Conservation (phyloP, 2,797 vertebrate species). For the Euthynnus affinis region DNA sequence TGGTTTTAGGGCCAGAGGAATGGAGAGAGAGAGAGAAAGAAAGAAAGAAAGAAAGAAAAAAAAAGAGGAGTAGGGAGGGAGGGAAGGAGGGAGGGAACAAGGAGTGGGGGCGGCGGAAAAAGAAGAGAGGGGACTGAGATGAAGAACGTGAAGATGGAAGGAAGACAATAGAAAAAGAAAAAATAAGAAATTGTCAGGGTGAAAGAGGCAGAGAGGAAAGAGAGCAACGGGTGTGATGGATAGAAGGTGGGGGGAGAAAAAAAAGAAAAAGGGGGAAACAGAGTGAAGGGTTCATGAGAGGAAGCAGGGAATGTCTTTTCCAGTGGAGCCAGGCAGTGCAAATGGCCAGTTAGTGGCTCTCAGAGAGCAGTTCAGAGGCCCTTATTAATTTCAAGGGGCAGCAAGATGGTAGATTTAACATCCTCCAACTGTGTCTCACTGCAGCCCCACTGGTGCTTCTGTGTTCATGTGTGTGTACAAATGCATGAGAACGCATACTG, state of each 20-base stretch:
- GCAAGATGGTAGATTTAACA: slow-evolving; percentile 81
- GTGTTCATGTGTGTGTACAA: slow-evolving; percentile 26
- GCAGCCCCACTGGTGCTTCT: slow-evolving; percentile 33
- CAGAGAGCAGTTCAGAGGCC: slow-evolving; percentile 80
- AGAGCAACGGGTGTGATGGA: slow-evolving; percentile 69
- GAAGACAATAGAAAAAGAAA: slow-evolving; percentile 72
- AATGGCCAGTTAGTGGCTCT: slow-evolving; percentile 88
- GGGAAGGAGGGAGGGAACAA: slow-evolving; percentile 46
- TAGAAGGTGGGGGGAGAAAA: slow-evolving; percentile 36
- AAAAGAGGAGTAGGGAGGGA: slow-evolving; percentile 20
- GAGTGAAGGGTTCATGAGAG: slow-evolving; percentile 52
- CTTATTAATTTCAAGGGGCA: slow-evolving; percentile 83
- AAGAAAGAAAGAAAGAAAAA: slow-evolving; percentile 43
- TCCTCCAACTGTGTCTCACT: slow-evolving; percentile 56
- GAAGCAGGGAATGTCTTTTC: slow-evolving; percentile 76
- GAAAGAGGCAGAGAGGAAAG: slow-evolving; percentile 54
- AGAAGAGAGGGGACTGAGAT: slow-evolving; percentile 65
- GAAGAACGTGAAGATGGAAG: slow-evolving; percentile 71
- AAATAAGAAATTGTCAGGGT: slow-evolving; percentile 60
- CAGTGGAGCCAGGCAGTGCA: slow-evolving; percentile 89
- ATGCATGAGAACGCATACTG: slow-evolving; percentile 35
- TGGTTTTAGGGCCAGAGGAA: slow-evolving; percentile 95
- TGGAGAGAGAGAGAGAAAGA: slow-evolving; percentile 78
- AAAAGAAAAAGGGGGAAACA: not conserved
- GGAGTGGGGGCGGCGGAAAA: slow-evolving; percentile 52